Conservation (phyloP, 1,140 invertebrate genomes). For the Pseudachorutes palmiensis region DNA sequence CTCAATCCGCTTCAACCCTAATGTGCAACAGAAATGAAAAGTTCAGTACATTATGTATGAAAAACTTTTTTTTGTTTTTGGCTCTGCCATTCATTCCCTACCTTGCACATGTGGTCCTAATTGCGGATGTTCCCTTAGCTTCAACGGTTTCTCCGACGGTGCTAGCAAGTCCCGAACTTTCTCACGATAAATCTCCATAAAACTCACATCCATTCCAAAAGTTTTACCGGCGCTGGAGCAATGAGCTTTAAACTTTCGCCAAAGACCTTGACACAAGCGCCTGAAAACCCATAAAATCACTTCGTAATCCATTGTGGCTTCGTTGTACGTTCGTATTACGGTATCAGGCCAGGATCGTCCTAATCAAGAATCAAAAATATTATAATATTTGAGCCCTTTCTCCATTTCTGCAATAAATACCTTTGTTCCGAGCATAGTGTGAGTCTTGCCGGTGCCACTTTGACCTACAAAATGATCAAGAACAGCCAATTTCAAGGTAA, state of each 20-base stretch:
- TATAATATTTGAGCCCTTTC: background rate
- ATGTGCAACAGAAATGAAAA: constrained; percentile 4
- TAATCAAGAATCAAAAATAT: constrained; percentile 33
- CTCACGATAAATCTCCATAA: constrained; percentile 70
- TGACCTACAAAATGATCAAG: background rate
- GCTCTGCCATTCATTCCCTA: too few relatives aligned
- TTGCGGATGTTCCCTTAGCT: constrained; percentile 55
- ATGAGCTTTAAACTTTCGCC: constrained; percentile 41
- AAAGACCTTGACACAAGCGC: constrained; percentile 43
- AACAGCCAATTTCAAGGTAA: background rate
- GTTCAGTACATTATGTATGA: background rate
- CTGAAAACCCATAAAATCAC: background rate
- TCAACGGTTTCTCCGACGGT: constrained; percentile 45
- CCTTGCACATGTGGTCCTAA: constrained; percentile 59
- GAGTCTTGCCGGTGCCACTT: constrained; percentile 68
- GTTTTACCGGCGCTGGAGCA: background rate
- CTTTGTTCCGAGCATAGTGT: constrained; percentile 62
- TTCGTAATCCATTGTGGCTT: background rate
- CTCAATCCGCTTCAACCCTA: constrained; percentile 50
- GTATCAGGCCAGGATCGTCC: constrained; percentile 49
- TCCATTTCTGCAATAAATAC: constrained; percentile 36
- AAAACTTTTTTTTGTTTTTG: too few relatives aligned
- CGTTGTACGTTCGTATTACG: constrained; percentile 26
- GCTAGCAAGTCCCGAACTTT: constrained; percentile 51
- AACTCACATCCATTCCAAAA: constrained; percentile 48